Percentiles rank a stretch among this genome's conserved stretches.
phyloP scores from a whole-genome alignment of 2,113 vertebrate species.

The Trogon surrucura region DNA sequence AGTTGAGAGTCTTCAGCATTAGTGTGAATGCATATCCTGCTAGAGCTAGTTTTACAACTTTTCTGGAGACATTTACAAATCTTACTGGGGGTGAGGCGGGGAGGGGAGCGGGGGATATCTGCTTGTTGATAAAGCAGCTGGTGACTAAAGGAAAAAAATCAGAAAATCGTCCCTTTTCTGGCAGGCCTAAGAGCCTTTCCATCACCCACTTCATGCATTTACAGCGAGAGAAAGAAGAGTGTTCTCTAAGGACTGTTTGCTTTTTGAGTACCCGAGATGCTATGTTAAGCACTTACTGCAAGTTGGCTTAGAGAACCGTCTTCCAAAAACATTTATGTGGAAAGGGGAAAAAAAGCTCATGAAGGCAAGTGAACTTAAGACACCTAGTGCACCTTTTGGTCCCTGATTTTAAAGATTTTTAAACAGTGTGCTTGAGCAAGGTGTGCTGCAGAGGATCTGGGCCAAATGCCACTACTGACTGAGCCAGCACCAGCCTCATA shows the following conservation, averaged over 20 bases:
- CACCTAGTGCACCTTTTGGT: background rate
- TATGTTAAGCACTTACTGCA: constrained; percentile 53
- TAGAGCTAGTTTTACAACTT: constrained; percentile 62
- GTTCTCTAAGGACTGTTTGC: constrained; percentile 59
- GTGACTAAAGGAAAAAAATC: constrained; percentile 30
- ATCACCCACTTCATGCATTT: constrained; percentile 31
- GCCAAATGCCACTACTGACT: constrained; percentile 23
- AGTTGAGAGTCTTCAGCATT: constrained; percentile 65
- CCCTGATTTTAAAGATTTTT: background rate
- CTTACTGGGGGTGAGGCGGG: background rate
- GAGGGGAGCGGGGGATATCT: background rate
- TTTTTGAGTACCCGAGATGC: constrained; percentile 31
- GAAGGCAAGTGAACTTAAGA: background rate
- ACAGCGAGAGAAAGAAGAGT: background rate
- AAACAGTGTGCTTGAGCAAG: background rate
- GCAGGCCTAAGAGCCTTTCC: constrained; percentile 37
- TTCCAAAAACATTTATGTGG: constrained; percentile 45
- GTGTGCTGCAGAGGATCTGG: constrained; percentile 33
- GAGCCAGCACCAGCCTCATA: constrained; percentile 48
- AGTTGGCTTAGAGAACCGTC: constrained; percentile 35
- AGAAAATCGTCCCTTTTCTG: background rate
- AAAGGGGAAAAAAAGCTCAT: background rate
- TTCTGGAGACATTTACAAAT: constrained; percentile 48
- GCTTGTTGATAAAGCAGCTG: constrained; percentile 34
- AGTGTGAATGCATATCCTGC: constrained; percentile 43